Evolutionary conservation across 2,113 vertebrate genomes (phyloP), one percentile per base, ranked within the genome.

Genomic region (Cheirogaleus medius): DNA sequence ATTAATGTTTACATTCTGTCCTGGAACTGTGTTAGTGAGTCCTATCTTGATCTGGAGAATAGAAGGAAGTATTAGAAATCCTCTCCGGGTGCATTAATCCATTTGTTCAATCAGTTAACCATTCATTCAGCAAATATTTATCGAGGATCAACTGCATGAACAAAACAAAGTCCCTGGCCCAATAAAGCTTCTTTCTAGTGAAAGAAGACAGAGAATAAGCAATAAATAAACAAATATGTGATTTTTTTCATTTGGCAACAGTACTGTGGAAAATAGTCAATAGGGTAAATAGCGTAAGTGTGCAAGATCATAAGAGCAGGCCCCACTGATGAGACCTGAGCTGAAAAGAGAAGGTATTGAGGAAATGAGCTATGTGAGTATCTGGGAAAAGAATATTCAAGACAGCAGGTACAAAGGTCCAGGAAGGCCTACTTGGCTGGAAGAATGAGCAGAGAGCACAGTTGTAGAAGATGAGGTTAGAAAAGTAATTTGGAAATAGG

Each of bases 61-160:
- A 95, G 63, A 47, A 58, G 13, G 13, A 95, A 60, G 32, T 39
- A 44, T 64, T 69, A 66, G 18, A 92, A 94, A 73, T 52, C 34
- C 7, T 86, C 32, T 88, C 39, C 47, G 29, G 25, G 29, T 13
- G 58, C 12, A 76, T 23, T 69, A 71, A 64, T 71, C 84, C 77
- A 63, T 58, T 83, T 58, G 34, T 58, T 97, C 56, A 80, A 42
- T 87, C 81, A 71, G 52, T 63, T 87, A 69, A 80, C 39, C 69
- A 88, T 90, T 95, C 66, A 58, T 64, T 96, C 54, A 94, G 29
- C 21, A 93, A 94, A 58, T 76, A 90, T 87, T 80, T 92, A 66
- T 37, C n/a, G 8, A 90, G 17, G 29, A 47, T 52, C 18, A 80
- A 95, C 27, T 52, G 42, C 1, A 21, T 74, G 49, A 91, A 71